Percentiles rank a stretch among this genome's conserved stretches.
Evolutionary conservation across 2,113 vertebrate genomes (phyloP).

Genomic region (Cranoglanis bouderius): DNA sequence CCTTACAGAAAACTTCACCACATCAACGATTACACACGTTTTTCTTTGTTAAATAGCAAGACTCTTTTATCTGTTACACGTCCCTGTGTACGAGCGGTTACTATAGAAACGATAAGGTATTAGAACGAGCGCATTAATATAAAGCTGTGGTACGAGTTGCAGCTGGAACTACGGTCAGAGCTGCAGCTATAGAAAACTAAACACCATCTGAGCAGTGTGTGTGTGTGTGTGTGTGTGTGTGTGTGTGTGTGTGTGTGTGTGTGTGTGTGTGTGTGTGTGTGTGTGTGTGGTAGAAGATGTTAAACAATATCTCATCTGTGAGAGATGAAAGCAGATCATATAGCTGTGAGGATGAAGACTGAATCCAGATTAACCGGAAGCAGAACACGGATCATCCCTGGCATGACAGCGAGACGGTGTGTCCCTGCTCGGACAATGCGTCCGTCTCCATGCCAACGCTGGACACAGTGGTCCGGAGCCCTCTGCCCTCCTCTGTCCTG

Average conservation of each 20-base stretch:
- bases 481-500: slow-evolving; percentile 69
- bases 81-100: neutral
- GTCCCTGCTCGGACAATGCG: slow-evolving; percentile 62
- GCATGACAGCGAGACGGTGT: slow-evolving; percentile 61
- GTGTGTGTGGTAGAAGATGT: neutral
- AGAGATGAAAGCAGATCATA: slow-evolving; percentile 1
- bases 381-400: slow-evolving; percentile 73
- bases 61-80: neutral
- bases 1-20: neutral
- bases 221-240: neutral
- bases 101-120: neutral
- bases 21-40: neutral
- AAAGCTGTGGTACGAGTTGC: neutral
- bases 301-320: neutral
- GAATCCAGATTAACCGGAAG: slow-evolving; percentile 66
- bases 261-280: neutral
- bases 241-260: neutral
- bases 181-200: neutral
- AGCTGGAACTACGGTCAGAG: neutral
- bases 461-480: slow-evolving; percentile 61
- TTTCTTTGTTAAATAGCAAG: neutral
- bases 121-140: neutral
- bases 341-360: slow-evolving; percentile 53
- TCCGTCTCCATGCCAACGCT: slow-evolving; percentile 72
- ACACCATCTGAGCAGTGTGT: neutral